phyloP scores from a whole-genome alignment of 2,888 invertebrate species.

The Cryptocephalus primarius region DNA sequence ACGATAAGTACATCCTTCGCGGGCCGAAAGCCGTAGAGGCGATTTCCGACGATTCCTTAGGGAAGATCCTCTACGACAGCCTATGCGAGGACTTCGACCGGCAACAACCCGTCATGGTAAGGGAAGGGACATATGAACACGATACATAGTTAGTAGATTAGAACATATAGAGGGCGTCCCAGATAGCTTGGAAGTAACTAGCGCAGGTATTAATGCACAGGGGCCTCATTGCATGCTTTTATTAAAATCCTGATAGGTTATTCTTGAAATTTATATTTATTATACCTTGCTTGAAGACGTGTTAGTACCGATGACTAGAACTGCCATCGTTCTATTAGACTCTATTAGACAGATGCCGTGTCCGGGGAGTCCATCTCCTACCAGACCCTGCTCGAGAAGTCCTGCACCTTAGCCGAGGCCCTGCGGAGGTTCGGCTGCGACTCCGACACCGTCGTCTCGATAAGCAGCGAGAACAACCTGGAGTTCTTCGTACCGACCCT shows the following conservation, averaged over 20 bases:
- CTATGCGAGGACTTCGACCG: neutral
- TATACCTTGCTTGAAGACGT: no score
- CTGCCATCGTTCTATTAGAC: no score
- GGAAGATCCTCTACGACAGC: conserved; percentile 9
- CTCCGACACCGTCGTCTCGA: conserved; percentile 17
- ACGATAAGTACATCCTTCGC: conserved; percentile 9
- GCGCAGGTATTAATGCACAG: no score
- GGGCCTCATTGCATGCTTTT: no score
- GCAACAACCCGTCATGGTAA: conserved; percentile 10
- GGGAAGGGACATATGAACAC: neutral
- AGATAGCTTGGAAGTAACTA: no score
- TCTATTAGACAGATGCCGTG: conserved; percentile 22
- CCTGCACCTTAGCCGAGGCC: conserved; percentile 20
- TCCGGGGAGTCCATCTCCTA: conserved; percentile 18
- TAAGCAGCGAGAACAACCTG: conserved; percentile 23
- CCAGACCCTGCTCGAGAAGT: conserved; percentile 14
- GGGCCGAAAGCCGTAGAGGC: conserved; percentile 9
- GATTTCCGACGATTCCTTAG: conserved; percentile 6
- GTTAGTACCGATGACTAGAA: no score
- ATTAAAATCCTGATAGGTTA: no score
- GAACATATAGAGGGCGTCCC: no score
- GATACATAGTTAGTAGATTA: no score
- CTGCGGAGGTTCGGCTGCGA: conserved; percentile 16
- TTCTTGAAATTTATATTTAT: no score
- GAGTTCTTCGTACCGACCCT: conserved; percentile 22